Evolutionary conservation across 2,113 vertebrate species (phyloP).

Genomic region (Anguilla rostrata): DNA sequence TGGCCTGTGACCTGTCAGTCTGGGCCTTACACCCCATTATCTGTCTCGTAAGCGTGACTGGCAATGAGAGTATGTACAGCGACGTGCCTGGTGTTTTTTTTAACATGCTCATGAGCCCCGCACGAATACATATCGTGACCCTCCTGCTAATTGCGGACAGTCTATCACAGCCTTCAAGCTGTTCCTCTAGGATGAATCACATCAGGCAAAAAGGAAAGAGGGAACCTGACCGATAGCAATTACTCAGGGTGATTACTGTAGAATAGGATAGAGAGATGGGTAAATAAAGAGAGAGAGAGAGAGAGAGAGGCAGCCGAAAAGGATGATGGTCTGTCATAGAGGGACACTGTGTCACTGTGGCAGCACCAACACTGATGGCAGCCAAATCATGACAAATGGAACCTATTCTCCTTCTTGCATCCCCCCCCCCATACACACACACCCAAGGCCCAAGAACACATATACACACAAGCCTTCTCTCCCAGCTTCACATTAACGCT

Average conservation of each 20-base stretch:
- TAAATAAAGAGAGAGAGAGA: neutral
- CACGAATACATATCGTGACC: neutral
- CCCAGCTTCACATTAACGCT: neutral
- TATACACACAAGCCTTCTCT: neutral
- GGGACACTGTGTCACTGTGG: neutral
- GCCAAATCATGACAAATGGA: slow-evolving; percentile 1
- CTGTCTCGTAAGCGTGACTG: neutral
- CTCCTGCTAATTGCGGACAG: neutral
- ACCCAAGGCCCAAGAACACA: slow-evolving; percentile 3
- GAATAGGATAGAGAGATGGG: neutral
- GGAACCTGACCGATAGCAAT: neutral
- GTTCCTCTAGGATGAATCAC: neutral
- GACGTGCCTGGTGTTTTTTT: neutral
- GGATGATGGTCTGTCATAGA: neutral
- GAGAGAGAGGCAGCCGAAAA: neutral
- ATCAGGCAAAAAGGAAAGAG: neutral
- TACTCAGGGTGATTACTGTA: neutral
- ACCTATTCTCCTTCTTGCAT: neutral
- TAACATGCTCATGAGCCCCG: neutral
- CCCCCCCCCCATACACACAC: neutral
- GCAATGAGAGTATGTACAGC: neutral
- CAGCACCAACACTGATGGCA: neutral
- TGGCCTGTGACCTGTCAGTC: neutral
- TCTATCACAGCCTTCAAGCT: neutral
- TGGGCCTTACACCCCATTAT: neutral